Evolutionary conservation across 2,888 invertebrate genomes (phyloP).

Genomic region (Hofmannophila pseudospretella): DNA sequence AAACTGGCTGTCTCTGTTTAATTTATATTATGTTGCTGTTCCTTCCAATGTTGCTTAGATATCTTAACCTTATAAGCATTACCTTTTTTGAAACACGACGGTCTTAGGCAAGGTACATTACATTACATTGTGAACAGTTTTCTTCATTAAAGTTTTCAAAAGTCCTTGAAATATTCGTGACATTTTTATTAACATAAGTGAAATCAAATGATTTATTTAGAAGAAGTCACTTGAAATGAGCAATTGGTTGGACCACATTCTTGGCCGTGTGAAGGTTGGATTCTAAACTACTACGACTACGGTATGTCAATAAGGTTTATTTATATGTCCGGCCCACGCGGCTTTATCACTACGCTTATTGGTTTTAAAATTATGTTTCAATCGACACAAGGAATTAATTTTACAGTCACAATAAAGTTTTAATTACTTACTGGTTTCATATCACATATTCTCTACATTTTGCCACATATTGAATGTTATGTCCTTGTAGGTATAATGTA

Average conservation of each 20-base stretch:
- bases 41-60: not conserved
- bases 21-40: not conserved
- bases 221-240: not conserved
- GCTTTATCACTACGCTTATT: not conserved
- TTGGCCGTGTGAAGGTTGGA: not conserved
- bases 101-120: too few species aligned
- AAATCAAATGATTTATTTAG: not conserved
- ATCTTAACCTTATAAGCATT: too few species aligned
- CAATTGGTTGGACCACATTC: slow-evolving; percentile 7
- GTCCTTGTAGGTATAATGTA: too few species aligned
- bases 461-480: too few species aligned
- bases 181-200: not conserved
- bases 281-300: too few species aligned
- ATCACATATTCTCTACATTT: too few species aligned
- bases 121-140: too few species aligned
- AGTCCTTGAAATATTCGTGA: too few species aligned
- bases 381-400: not conserved
- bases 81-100: too few species aligned
- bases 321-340: not conserved
- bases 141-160: too few species aligned
- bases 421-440: too few species aligned
- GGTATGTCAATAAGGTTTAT: too few species aligned
- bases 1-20: not conserved
- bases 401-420: not conserved
- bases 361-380: not conserved